Conservation (phyloP, 2,797 vertebrate genomes). For the Momotus momota region DNA sequence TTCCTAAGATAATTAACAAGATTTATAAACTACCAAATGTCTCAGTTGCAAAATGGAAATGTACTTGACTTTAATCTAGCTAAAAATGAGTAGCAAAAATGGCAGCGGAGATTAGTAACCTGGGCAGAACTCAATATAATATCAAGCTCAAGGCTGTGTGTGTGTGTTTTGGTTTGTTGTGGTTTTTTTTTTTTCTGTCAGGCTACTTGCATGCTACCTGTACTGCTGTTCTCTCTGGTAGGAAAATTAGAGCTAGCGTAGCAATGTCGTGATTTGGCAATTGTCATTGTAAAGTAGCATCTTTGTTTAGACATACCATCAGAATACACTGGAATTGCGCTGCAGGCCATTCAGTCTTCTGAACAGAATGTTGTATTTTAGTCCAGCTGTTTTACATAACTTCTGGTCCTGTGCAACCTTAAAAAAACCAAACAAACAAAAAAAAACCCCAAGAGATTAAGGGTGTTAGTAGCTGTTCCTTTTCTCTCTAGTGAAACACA, state of each 20-base stretch:
- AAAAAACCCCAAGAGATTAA: background rate
- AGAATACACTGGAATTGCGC: slow-evolving; percentile 19
- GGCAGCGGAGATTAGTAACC: background rate
- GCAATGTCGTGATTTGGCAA: background rate
- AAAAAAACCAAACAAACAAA: background rate
- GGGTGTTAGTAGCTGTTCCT: background rate
- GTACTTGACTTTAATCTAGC: background rate
- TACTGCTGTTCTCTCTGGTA: background rate
- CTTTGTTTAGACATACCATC: slow-evolving; percentile 39
- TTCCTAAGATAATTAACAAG: background rate
- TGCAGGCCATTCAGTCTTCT: slow-evolving; percentile 22
- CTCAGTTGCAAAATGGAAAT: background rate
- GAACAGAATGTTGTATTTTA: slow-evolving; percentile 32
- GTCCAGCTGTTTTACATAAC: slow-evolving; percentile 52
- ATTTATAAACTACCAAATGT: background rate
- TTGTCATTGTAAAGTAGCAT: slow-evolving; percentile 16
- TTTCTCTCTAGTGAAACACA: background rate
- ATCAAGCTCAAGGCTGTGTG: background rate
- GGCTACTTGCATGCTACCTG: background rate
- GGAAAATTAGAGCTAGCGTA: background rate
- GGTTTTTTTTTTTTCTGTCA: background rate
- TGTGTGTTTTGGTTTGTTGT: no score
- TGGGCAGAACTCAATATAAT: background rate
- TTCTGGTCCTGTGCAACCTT: background rate
- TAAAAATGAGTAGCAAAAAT: background rate